These are phyloP conservation scores for Drosophila murphyi DNA, from an alignment of 1,140 invertebrate species.

Conservation along the genomic window DNA sequence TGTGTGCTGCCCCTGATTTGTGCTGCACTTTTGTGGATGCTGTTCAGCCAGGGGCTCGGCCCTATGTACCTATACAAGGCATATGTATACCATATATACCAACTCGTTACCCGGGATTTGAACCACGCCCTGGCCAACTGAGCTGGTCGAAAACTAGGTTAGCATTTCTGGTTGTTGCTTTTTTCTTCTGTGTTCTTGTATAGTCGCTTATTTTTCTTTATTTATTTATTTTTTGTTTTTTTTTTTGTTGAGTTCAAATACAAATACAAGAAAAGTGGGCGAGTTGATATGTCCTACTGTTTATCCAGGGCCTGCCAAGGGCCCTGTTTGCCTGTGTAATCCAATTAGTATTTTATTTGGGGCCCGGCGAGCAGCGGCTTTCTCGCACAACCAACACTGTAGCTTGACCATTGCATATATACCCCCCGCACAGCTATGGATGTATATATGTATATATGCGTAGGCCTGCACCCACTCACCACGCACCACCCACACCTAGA, in stretches of 20 bases:
- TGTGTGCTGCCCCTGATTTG: slow-evolving; percentile 53
- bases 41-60: slow-evolving; percentile 35
- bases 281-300: background rate
- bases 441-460: background rate
- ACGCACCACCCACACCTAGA: background rate
- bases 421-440: background rate
- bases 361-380: background rate
- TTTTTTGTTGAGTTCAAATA: slow-evolving; percentile 14
- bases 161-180: slow-evolving; percentile 25
- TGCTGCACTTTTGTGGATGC: slow-evolving; percentile 64
- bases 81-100: slow-evolving; percentile 40
- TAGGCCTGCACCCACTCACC: background rate
- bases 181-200: background rate
- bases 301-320: background rate
- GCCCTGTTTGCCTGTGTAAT: slow-evolving; percentile 34
- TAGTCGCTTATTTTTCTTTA: no score
- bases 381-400: background rate
- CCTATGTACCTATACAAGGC: slow-evolving; percentile 8
- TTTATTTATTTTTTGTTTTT: slow-evolving; percentile 15
- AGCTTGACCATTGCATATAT: slow-evolving; percentile 11
- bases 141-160: slow-evolving; percentile 70
- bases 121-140: slow-evolving; percentile 77
- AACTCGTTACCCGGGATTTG: slow-evolving; percentile 75
- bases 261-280: slow-evolving; percentile 2
- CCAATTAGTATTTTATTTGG: slow-evolving; percentile 58